Percentiles rank a stretch among this genome's conserved stretches.
Conservation (phyloP, 2,113 vertebrate species). For the Datnioides undecimradiatus region DNA sequence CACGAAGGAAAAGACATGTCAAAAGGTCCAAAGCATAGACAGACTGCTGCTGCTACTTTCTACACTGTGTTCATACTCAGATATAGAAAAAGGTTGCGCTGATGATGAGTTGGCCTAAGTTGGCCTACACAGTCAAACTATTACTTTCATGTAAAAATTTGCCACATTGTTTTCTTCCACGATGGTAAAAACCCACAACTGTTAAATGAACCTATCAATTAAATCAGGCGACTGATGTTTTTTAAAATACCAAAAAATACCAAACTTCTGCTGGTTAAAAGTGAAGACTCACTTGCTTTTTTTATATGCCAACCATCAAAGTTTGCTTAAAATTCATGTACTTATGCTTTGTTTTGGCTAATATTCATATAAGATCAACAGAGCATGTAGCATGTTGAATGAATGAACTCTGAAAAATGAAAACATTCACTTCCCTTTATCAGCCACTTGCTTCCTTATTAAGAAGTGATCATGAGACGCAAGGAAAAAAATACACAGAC, state of each 20-base stretch:
- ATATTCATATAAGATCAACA: conserved; percentile 6
- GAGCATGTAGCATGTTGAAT: neutral
- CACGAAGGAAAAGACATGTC: too few species aligned
- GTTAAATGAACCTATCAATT: neutral
- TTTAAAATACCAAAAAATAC: too few species aligned
- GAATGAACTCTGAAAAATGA: conserved; percentile 32
- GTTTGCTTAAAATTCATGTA: neutral
- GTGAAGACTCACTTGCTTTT: neutral
- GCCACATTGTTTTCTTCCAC: neutral
- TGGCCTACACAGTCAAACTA: too few species aligned
- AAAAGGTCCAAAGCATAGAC: too few species aligned
- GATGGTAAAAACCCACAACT: neutral
- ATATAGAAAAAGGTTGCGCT: too few species aligned
- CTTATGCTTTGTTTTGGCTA: neutral
- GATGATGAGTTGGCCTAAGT: too few species aligned
- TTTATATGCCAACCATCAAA: neutral
- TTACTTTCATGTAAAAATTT: neutral
- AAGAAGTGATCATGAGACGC: conserved; percentile 33
- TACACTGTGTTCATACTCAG: too few species aligned
- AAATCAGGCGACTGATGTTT: neutral
- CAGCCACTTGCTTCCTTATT: conserved; percentile 30
- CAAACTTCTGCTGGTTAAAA: neutral
- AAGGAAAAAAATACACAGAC: neutral
- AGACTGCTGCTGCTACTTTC: too few species aligned
- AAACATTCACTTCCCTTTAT: conserved; percentile 55